Evolutionary conservation across 2,888 invertebrate species (phyloP), one percentile per base, ranked within the genome.

Genomic region (Sarcophaga subvicina): DNA sequence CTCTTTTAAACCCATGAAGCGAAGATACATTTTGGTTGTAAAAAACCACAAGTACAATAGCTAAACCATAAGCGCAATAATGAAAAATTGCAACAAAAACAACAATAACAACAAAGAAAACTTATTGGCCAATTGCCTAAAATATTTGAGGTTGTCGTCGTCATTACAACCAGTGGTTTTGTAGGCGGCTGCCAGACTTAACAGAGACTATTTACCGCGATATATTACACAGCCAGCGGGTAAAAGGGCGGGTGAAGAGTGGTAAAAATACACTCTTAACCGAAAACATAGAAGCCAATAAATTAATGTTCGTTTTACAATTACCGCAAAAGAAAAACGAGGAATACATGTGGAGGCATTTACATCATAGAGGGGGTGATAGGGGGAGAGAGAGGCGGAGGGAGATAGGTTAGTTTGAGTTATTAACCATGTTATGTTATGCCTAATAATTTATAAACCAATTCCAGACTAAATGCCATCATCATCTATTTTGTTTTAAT

Each of bases 111-210:
- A 63, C 47, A 45, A 62, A 62, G 22, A 75, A 47, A 22, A 64
- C 20, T 66, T 27, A 22, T 79, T 70, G 78, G 78, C 70, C 63
- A 27, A 49, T 63, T 70, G 78, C 70, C 70, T 14, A 79, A 63
- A 62, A 17, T 54, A 17, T 79, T 17, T 70, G 25, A 25, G 66
- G 45, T 45, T 20, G 72, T 60, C 37, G n/a, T 10, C 60, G 37
- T 10, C 20, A 11, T 67, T 3, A 20, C 3, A 12, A 10, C n/a
- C 27, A 37, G 37, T 72, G 60, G 22, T 67, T 25, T 27, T n/a
- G 37, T 66, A 10, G 66, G 37, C 17, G 14, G 27, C 12, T 37
- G 14, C 4, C 27, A 37, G 66, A 64, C 20, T 62, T n/a, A n/a
- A 10, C n/a, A n/a, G 10, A 64, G 3, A 25, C 64, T 64, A 14